A percentile compares a stretch with the other conserved stretches of the same genome.
These are phyloP conservation scores for Zaprionus davidi DNA, from an alignment of 1,140 invertebrate species.

Conservation along the genomic window DNA sequence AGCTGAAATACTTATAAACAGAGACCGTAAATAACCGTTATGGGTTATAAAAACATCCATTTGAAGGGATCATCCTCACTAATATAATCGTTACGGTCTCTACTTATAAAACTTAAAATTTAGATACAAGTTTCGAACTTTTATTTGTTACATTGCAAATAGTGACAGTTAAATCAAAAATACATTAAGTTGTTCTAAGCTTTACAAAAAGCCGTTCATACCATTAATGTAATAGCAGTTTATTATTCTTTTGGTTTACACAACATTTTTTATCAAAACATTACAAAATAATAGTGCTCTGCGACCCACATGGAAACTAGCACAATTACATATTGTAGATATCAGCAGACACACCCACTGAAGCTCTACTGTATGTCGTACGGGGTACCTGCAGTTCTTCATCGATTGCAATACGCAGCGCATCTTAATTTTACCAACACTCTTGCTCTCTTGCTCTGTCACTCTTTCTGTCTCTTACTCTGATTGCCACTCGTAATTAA, in stretches of 20 bases:
- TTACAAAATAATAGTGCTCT: conserved; percentile 4
- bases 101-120: background rate
- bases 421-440: conserved; percentile 30
- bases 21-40: too few species aligned
- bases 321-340: conserved; percentile 4
- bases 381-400: conserved; percentile 43
- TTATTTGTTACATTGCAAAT: background rate
- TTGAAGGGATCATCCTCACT: too few species aligned
- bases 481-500: conserved; percentile 36
- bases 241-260: conserved; percentile 10
- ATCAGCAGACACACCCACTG: background rate
- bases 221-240: too few species aligned
- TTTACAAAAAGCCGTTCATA: background rate
- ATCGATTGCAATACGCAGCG: conserved; percentile 46
- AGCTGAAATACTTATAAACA: background rate
- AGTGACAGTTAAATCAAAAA: background rate
- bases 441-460: conserved; percentile 7
- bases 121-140: background rate
- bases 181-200: background rate
- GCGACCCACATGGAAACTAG: conserved; percentile 15
- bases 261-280: conserved; percentile 19
- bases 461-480: background rate
- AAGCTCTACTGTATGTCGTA: conserved; percentile 54
- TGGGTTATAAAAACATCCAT: too few species aligned
- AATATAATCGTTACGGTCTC: too few species aligned